Percentiles rank a stretch among this genome's conserved stretches.
Conservation (phyloP, 2,113 vertebrate genomes). For the Misgurnus mizolepis region DNA sequence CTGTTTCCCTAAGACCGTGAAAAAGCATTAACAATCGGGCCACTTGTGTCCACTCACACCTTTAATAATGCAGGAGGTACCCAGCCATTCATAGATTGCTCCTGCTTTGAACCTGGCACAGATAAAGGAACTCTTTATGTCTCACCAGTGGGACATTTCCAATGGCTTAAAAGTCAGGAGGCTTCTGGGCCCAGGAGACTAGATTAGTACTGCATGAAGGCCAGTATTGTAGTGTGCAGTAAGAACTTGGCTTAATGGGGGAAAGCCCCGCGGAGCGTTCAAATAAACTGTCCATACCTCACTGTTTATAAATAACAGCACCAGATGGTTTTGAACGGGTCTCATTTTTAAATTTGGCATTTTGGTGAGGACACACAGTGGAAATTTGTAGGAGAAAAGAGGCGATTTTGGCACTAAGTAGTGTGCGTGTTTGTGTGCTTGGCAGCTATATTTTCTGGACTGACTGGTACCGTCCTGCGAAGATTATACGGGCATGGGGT, state of each 20-base stretch:
- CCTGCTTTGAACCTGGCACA: conserved; percentile 53
- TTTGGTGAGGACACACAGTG: neutral
- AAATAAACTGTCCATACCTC: conserved; percentile 53
- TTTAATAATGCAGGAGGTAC: conserved; percentile 53
- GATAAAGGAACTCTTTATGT: conserved; percentile 63
- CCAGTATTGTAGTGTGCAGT: conserved; percentile 63
- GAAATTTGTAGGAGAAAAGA: neutral
- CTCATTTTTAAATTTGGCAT: conserved; percentile 1
- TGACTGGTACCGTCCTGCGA: conserved; percentile 95
- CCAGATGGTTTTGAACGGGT: conserved; percentile 7
- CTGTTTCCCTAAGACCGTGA: conserved; percentile 42
- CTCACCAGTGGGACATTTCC: conserved; percentile 63
- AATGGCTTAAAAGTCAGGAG: conserved; percentile 68
- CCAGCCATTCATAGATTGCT: conserved; percentile 55
- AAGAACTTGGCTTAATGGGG: conserved; percentile 63
- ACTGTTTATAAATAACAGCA: conserved; percentile 42
- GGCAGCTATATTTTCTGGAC: conserved; percentile 95
- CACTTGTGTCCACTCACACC: conserved; percentile 54
- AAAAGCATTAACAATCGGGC: conserved; percentile 53
- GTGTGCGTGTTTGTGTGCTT: conserved; percentile 39
- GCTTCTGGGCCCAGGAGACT: conserved; percentile 62
- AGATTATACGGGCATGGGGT: conserved; percentile 95
- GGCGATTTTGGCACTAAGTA: conserved; percentile 10
- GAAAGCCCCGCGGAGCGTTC: conserved; percentile 52
- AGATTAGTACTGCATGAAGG: conserved; percentile 73